Percentiles rank a stretch among this genome's conserved stretches.
Evolutionary conservation across 1,140 invertebrate species (phyloP).

Genomic region (Antheraea pernyi): DNA sequence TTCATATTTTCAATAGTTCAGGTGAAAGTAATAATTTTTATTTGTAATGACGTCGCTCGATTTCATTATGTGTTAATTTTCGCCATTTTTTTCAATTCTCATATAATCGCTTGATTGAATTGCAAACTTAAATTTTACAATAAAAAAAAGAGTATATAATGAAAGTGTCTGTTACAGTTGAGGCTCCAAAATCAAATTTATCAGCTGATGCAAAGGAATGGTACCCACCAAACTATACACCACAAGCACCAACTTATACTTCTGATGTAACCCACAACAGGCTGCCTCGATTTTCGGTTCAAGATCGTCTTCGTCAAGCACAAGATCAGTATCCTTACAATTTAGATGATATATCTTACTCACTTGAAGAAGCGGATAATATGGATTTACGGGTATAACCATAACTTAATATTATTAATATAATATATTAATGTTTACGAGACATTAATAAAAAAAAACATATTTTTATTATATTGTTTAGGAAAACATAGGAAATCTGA

Average conservation of each 20-base stretch:
- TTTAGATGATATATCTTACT: slow-evolving; percentile 66
- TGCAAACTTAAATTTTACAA: background rate
- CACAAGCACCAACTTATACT: slow-evolving; percentile 45
- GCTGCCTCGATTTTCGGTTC: slow-evolving; percentile 65
- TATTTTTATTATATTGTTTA: slow-evolving; percentile 26
- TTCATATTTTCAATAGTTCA: slow-evolving; percentile 52
- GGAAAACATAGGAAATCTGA: slow-evolving; percentile 78
- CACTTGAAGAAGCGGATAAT: slow-evolving; percentile 62
- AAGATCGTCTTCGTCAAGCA: slow-evolving; percentile 67
- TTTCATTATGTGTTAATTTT: slow-evolving; percentile 6
- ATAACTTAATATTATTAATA: too few species aligned
- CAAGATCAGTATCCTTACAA: slow-evolving; percentile 70
- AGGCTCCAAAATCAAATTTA: slow-evolving; percentile 62
- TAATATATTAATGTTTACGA: background rate
- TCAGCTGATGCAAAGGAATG: slow-evolving; percentile 78
- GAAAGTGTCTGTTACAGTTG: slow-evolving; percentile 37
- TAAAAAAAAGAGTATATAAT: background rate
- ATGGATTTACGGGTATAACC: slow-evolving; percentile 55
- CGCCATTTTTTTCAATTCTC: background rate
- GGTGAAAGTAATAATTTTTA: slow-evolving; percentile 74
- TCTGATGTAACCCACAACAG: slow-evolving; percentile 49
- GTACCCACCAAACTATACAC: slow-evolving; percentile 76
- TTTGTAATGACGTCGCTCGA: slow-evolving; percentile 65
- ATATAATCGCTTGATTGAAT: background rate
- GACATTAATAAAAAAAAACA: background rate